These are phyloP conservation scores for Rhinophrynus dorsalis DNA, from an alignment of 2,797 vertebrate species.

Conservation along the genomic window DNA sequence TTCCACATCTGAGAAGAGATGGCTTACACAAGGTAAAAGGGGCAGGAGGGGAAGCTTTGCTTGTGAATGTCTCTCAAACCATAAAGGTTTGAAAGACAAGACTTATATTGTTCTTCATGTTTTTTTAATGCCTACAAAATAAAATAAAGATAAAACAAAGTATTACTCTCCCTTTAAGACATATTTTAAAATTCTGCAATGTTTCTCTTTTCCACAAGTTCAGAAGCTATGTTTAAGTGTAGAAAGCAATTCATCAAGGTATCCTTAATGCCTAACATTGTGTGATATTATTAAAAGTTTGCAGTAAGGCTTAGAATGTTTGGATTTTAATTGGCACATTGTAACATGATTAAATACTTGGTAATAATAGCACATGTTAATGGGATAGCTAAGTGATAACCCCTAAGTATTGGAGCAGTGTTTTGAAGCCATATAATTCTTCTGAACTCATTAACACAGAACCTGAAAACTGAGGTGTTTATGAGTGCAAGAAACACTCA, in stretches of 20 bases:
- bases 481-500: constrained; percentile 47
- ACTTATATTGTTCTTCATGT: too few relatives aligned
- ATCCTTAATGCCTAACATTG: constrained; percentile 19
- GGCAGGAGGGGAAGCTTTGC: too few relatives aligned
- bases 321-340: constrained; percentile 45
- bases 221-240: constrained; percentile 2
- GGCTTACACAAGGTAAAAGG: too few relatives aligned
- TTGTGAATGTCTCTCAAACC: too few relatives aligned
- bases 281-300: constrained; percentile 38
- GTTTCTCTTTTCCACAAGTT: neutral
- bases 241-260: constrained; percentile 13
- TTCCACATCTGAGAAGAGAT: too few relatives aligned
- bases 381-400: constrained; percentile 49
- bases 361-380: constrained; percentile 46
- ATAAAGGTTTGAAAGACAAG: too few relatives aligned
- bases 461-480: constrained; percentile 47
- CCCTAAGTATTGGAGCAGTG: constrained; percentile 30
- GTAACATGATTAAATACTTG: constrained; percentile 52
- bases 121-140: too few relatives aligned
- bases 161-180: too few relatives aligned
- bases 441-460: constrained; percentile 48
- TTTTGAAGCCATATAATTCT: constrained; percentile 39
- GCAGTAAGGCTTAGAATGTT: constrained; percentile 38
- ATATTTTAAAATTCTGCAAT: too few relatives aligned
- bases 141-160: too few relatives aligned